Conservation (phyloP, 2,888 invertebrate species). For the Ormyrus nitidulus region DNA sequence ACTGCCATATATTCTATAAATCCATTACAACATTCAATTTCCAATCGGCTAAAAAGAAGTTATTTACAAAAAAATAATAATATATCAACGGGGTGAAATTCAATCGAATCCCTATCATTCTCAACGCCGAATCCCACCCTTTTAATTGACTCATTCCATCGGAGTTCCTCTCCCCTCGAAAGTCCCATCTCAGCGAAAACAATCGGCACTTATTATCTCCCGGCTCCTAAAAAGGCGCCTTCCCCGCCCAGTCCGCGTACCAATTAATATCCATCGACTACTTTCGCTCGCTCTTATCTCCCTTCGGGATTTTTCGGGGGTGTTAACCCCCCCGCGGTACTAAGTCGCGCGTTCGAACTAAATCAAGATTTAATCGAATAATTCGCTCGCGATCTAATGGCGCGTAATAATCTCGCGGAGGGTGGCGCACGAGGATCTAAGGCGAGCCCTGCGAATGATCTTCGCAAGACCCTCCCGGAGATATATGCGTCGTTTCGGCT, state of each 20-base stretch:
- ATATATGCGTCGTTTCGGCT: neutral
- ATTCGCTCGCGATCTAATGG: conserved; percentile 64
- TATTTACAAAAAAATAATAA: too few species aligned
- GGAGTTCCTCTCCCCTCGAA: too few species aligned
- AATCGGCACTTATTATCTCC: too few species aligned
- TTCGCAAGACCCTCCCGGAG: neutral
- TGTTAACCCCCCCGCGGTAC: neutral
- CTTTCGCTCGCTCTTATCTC: conserved; percentile 10
- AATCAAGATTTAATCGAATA: conserved; percentile 69
- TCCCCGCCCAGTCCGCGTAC: neutral
- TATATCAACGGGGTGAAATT: too few species aligned
- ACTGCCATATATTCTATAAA: too few species aligned
- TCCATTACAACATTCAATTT: too few species aligned
- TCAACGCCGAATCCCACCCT: too few species aligned
- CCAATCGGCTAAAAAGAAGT: too few species aligned
- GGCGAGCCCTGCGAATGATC: neutral
- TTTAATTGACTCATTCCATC: too few species aligned
- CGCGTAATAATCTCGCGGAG: conserved; percentile 61
- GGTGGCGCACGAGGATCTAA: conserved; percentile 41
- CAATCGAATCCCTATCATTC: too few species aligned
- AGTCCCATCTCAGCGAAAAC: too few species aligned
- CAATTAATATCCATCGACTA: neutral
- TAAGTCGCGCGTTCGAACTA: conserved; percentile 50
- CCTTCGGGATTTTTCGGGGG: conserved; percentile 9
- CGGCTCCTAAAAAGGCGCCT: neutral